phyloP scores from a whole-genome alignment of 1,140 invertebrate genomes.

The Drosophila dunni region DNA sequence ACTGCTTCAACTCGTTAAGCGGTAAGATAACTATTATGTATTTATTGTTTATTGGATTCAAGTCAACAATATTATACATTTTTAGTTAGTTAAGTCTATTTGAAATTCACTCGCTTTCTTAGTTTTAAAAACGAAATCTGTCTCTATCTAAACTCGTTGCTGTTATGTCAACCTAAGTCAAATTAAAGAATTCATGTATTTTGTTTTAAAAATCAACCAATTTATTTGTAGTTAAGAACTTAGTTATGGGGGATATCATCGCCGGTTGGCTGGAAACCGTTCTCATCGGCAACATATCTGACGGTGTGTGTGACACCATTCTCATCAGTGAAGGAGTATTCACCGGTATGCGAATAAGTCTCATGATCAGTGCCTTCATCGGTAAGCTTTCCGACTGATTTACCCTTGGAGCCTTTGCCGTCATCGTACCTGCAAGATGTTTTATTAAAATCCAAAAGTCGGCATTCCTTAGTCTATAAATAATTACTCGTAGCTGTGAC shows the following conservation, averaged over 20 bases:
- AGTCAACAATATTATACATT: too few relatives aligned
- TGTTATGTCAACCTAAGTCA: too few relatives aligned
- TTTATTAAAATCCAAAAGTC: background rate
- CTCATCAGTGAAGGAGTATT: constrained; percentile 45
- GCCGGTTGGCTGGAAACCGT: constrained; percentile 89
- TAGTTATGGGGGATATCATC: constrained; percentile 86
- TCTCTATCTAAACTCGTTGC: too few relatives aligned
- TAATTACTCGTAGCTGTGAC: constrained; percentile 4
- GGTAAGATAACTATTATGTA: too few relatives aligned
- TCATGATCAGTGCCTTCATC: constrained; percentile 52
- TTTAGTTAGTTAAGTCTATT: too few relatives aligned
- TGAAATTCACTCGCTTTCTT: too few relatives aligned
- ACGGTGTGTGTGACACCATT: constrained; percentile 58
- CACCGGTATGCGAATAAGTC: constrained; percentile 52
- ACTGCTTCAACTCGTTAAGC: too few relatives aligned
- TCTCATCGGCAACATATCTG: constrained; percentile 81
- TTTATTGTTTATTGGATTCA: too few relatives aligned
- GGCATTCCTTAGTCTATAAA: background rate
- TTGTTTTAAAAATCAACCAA: background rate
- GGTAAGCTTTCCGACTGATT: constrained; percentile 37
- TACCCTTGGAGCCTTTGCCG: constrained; percentile 87
- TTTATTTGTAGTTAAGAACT: constrained; percentile 38
- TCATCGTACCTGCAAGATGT: constrained; percentile 86
- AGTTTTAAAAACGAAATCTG: too few relatives aligned
- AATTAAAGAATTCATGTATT: background rate